Conservation (phyloP, 2,888 invertebrate species). For the Capitulum mitella region DNA sequence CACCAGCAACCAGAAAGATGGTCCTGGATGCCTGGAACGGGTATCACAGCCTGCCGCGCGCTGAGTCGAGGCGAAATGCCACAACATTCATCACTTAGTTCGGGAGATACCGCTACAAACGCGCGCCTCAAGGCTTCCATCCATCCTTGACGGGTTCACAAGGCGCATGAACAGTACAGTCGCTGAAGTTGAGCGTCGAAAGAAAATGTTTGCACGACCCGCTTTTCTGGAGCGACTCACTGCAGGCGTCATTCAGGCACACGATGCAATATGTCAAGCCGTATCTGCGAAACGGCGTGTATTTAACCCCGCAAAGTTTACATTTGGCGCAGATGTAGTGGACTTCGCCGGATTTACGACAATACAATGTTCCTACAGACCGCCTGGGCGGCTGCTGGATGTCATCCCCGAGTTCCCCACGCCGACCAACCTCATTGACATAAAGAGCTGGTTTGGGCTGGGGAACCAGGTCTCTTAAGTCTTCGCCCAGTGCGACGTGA, state of each 20-base stretch:
- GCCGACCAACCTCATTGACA: no score
- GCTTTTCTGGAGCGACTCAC: neutral
- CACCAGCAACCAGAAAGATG: no score
- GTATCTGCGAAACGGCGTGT: neutral
- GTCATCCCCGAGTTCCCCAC: neutral
- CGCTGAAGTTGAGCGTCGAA: neutral
- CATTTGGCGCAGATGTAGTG: neutral
- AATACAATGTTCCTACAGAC: neutral
- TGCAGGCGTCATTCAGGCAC: neutral
- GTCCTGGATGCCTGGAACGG: no score
- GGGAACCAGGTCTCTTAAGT: no score
- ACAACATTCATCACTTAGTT: neutral
- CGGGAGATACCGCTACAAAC: neutral
- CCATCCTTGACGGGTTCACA: neutral
- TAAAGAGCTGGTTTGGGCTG: no score
- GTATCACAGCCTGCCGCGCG: no score
- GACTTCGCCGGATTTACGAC: neutral
- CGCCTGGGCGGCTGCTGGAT: neutral
- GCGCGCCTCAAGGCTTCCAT: neutral
- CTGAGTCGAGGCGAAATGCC: neutral
- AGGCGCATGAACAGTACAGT: neutral
- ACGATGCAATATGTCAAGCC: neutral
- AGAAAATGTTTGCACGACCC: neutral
- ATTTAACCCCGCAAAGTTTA: neutral
- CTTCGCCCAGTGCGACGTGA: neutral